These are phyloP conservation scores for Empidonax traillii DNA, from an alignment of 2,113 vertebrate genomes.

Conservation along the genomic window DNA sequence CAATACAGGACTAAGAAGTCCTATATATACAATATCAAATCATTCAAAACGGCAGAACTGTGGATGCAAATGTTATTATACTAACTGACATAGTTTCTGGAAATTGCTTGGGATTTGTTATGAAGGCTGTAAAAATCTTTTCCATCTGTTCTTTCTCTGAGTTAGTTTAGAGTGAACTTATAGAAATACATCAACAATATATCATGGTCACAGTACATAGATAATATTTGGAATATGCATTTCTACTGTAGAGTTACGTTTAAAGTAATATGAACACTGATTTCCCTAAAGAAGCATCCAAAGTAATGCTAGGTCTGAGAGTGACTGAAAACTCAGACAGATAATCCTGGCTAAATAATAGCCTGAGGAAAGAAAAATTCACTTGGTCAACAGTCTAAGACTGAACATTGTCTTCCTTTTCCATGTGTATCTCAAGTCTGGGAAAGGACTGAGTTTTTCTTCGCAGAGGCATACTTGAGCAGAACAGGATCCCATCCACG, in stretches of 20 bases:
- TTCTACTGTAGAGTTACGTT: not conserved
- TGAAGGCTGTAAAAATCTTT: constrained; percentile 33
- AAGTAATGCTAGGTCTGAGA: not conserved
- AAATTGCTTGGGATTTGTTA: constrained; percentile 29
- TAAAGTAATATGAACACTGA: not conserved
- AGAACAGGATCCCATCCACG: not conserved
- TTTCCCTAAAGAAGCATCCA: not conserved
- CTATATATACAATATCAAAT: constrained; percentile 27
- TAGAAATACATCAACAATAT: not conserved
- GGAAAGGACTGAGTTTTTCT: constrained; percentile 11
- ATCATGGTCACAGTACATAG: not conserved
- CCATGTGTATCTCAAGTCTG: not conserved
- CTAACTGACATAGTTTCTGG: constrained; percentile 34
- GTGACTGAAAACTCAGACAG: not conserved
- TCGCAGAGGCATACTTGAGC: not conserved
- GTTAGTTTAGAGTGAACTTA: not conserved
- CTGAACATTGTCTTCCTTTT: not conserved
- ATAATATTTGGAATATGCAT: not conserved
- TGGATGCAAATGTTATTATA: constrained; percentile 21
- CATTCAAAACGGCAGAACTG: constrained; percentile 12
- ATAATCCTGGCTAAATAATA: not conserved
- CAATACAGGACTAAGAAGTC: not conserved
- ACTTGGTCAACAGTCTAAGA: not conserved
- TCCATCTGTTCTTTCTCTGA: constrained; percentile 41
- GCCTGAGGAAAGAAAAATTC: not conserved